Conservation (phyloP, 2,113 vertebrate genomes). For the Gambusia affinis region DNA sequence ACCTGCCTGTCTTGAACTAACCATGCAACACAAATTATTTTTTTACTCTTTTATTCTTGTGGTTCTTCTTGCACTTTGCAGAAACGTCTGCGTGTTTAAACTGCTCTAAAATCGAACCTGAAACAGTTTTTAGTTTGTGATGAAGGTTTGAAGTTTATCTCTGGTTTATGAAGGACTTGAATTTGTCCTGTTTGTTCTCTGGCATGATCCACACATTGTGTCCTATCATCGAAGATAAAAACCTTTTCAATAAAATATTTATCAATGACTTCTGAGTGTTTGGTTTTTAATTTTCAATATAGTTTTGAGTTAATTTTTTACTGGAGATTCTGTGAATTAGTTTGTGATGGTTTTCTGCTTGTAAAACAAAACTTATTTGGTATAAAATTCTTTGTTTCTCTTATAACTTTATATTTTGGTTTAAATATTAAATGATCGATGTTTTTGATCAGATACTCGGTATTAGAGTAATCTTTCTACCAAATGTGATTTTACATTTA, state of each 20-base stretch:
- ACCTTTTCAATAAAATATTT: constrained; percentile 11
- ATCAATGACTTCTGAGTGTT: background rate
- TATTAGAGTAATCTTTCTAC: too few relatives aligned
- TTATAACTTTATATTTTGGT: too few relatives aligned
- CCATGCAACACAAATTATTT: background rate
- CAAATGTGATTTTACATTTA: too few relatives aligned
- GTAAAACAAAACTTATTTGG: too few relatives aligned
- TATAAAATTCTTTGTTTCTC: too few relatives aligned
- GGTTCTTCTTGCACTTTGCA: background rate
- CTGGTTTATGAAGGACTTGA: background rate
- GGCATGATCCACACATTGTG: background rate
- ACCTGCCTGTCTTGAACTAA: background rate
- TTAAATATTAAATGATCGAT: too few relatives aligned
- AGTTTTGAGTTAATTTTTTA: background rate
- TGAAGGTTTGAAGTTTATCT: constrained; percentile 30
- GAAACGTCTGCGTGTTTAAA: background rate
- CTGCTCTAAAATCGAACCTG: background rate
- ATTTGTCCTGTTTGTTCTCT: background rate
- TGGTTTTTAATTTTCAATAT: background rate
- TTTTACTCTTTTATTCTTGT: background rate
- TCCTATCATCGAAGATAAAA: constrained; percentile 9
- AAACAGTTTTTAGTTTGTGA: constrained; percentile 9
- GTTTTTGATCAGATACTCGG: too few relatives aligned
- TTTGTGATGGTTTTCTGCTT: background rate
- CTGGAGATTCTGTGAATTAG: too few relatives aligned